Percentiles rank a stretch among this genome's conserved stretches.
phyloP scores from a whole-genome alignment of 1,140 invertebrate species.

The Drosophila pruinosa region DNA sequence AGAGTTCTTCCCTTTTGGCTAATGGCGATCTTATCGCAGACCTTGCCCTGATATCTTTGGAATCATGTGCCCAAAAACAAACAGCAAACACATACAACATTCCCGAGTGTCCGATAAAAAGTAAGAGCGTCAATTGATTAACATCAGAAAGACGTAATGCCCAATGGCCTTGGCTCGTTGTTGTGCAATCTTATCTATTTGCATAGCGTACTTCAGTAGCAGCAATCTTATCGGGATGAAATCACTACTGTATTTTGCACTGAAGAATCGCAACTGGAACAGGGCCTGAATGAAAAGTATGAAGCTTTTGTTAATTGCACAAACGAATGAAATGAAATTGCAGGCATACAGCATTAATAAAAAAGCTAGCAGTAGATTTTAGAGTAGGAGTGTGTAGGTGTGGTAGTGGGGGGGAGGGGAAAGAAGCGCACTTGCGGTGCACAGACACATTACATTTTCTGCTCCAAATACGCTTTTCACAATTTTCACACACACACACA shows the following conservation, averaged over 20 bases:
- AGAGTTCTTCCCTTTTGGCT: not conserved
- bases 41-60: not conserved
- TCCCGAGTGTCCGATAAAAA: not conserved
- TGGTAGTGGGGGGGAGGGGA: not conserved
- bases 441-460: constrained; percentile 75
- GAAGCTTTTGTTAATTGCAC: constrained; percentile 36
- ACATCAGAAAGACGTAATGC: not conserved
- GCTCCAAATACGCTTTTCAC: constrained; percentile 79
- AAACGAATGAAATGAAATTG: constrained; percentile 33
- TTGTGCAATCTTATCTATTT: constrained; percentile 32
- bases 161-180: not conserved
- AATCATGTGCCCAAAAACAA: not conserved
- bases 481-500: constrained; percentile 47
- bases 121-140: not conserved
- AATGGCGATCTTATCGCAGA: constrained; percentile 14
- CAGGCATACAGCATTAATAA: constrained; percentile 34
- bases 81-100: not conserved
- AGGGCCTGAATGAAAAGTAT: constrained; percentile 8
- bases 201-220: not conserved
- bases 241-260: not conserved
- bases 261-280: not conserved
- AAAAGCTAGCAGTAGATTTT: not conserved
- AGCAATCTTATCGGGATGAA: constrained; percentile 16
- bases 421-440: constrained; percentile 12
- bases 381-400: not conserved